Conservation (phyloP, 1,140 invertebrate genomes). For the Antheraea pernyi region DNA sequence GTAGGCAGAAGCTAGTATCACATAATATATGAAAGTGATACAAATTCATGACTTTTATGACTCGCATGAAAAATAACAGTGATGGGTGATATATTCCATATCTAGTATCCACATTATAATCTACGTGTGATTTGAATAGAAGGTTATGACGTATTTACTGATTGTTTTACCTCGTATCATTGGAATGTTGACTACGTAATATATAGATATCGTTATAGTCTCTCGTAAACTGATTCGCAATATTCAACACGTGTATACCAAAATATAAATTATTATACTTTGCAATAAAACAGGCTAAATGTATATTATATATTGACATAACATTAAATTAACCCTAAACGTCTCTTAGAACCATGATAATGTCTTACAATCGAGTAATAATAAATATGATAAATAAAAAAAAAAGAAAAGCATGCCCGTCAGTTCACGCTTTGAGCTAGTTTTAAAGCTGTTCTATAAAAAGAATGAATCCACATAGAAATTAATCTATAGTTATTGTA, state of each 20-base stretch:
- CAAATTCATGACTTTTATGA: too few relatives aligned
- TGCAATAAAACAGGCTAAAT: slow-evolving; percentile 68
- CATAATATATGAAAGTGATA: too few relatives aligned
- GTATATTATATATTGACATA: slow-evolving; percentile 53
- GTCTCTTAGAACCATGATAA: slow-evolving; percentile 49
- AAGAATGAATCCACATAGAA: background rate
- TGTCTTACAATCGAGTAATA: slow-evolving; percentile 34
- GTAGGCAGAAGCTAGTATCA: too few relatives aligned
- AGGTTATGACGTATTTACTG: too few relatives aligned
- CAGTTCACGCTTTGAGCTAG: slow-evolving; percentile 30
- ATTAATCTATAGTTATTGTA: background rate
- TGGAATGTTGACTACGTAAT: too few relatives aligned
- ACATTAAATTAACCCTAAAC: slow-evolving; percentile 28
- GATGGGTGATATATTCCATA: too few relatives aligned
- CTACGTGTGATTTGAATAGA: too few relatives aligned
- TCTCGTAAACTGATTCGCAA: slow-evolving; percentile 6
- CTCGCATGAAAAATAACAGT: too few relatives aligned
- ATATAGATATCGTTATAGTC: slow-evolving; percentile 4
- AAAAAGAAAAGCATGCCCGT: slow-evolving; percentile 38
- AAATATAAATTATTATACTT: slow-evolving; percentile 70
- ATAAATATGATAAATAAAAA: slow-evolving; percentile 53
- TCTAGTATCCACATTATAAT: too few relatives aligned
- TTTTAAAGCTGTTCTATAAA: slow-evolving; percentile 26
- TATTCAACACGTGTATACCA: slow-evolving; percentile 59
- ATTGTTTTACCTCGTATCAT: too few relatives aligned